Evolutionary conservation across 2,797 vertebrate species (phyloP).

Genomic region (Characodon lateralis): DNA sequence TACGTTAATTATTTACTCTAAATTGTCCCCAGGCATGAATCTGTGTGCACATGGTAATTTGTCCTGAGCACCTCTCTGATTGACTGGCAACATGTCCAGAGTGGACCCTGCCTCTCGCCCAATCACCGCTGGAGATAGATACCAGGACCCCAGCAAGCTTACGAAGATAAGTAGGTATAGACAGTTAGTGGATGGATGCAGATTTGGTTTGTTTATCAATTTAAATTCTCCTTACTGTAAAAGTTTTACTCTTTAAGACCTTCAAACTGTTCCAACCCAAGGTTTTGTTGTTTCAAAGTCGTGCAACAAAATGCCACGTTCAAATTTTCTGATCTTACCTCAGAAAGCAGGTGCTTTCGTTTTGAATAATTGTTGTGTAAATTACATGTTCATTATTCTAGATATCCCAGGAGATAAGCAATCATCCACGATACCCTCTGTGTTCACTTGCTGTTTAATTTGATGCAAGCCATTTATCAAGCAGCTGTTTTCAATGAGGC

Average conservation of each 20-base stretch:
- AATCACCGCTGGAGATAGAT: neutral
- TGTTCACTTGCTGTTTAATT: constrained; percentile 76
- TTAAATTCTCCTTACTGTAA: neutral
- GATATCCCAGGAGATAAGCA: constrained; percentile 60
- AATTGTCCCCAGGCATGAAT: neutral
- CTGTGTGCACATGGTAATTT: neutral
- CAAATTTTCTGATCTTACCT: constrained; percentile 17
- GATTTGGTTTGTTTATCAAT: neutral
- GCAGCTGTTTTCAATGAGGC: constrained; percentile 77
- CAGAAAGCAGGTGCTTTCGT: constrained; percentile 28
- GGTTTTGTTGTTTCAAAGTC: neutral
- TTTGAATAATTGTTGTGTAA: constrained; percentile 55
- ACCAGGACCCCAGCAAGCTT: neutral
- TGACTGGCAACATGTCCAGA: neutral
- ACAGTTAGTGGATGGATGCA: neutral
- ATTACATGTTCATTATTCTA: constrained; percentile 57
- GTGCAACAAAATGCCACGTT: neutral
- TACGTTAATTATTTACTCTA: neutral
- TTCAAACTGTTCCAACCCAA: neutral
- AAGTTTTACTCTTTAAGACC: neutral
- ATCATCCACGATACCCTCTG: constrained; percentile 63
- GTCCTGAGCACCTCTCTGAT: neutral
- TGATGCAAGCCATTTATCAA: constrained; percentile 78
- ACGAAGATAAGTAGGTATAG: neutral
- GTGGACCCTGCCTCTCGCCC: neutral